Base-by-base conservation (phyloP, 1,140 invertebrate genomes). In the Neotoxoptera formosana region DNA sequence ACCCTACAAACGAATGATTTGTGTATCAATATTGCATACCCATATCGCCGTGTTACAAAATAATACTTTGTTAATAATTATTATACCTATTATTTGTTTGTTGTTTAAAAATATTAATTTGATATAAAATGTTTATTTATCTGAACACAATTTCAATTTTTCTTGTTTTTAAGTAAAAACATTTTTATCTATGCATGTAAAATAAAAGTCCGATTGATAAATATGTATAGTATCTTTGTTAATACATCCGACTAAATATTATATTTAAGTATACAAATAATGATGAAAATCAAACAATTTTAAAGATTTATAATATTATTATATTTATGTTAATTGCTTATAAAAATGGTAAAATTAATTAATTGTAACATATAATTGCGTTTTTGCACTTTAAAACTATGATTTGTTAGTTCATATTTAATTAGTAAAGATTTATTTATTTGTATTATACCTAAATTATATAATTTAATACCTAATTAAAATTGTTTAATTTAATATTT, bases 11-110 rank as follows among this genome's bases (percentile, higher is more conserved):
- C 30, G n/a, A 1, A n/a, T 76, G 17, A n/a, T 76, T n/a, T 17
- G 30, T 48, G 86, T 87, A 87, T 87, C 30, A 48, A 20, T 87
- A 48, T 87, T 87, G 45, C 86, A 87, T 87, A 87, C 4, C 30
- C 30, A 87, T 48, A 36, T 48, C 86, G 86, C 86, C 86, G 86
- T 48, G 45, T n/a, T 87, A 48, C 2, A 87, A 34, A 87, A 83
- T 83, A 23, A 83, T 36, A 9, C 7, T 7, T n/a, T 36, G 11
- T 21, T 53, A 53, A 53, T 53, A 53, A 23, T 53, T 7, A 60
- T 60, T 0, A 60, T 8, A 60, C 25, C 25, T 30, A 60, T 9
- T 23, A 53, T 53, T 51, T 51, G 48, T 20, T 51, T 14, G 48
- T 17, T 17, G 17, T 51, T 51, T 17, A 51, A 51, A 51, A 51